Conservation (phyloP, 1,140 invertebrate species). For the Anoplolepis gracilipes region DNA sequence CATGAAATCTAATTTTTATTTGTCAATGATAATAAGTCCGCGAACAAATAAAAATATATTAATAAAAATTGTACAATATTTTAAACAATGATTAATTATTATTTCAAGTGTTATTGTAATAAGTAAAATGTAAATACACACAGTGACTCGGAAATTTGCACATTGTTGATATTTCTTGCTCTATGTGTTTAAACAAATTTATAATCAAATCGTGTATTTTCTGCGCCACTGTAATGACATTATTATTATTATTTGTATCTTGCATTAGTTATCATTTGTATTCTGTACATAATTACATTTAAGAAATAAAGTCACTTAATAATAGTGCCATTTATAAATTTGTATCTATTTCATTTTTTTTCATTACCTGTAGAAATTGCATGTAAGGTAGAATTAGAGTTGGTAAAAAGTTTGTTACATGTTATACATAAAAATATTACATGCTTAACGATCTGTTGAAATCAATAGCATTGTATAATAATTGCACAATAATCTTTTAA, state of each 20-base stretch:
- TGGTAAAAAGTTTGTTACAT: no score
- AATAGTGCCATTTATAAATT: slow-evolving; percentile 71
- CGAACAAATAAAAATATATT: neutral
- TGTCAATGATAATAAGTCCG: neutral
- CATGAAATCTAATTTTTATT: slow-evolving; percentile 36
- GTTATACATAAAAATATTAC: neutral
- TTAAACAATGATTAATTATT: slow-evolving; percentile 38
- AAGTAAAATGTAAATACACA: slow-evolving; percentile 66
- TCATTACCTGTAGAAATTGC: slow-evolving; percentile 23
- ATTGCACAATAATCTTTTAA: neutral
- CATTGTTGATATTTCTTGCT: slow-evolving; percentile 4
- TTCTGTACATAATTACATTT: slow-evolving; percentile 67
- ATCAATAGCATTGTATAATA: slow-evolving; percentile 25
- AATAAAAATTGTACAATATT: slow-evolving; percentile 27
- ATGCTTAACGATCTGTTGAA: neutral
- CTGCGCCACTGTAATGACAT: slow-evolving; percentile 49
- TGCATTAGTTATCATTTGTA: slow-evolving; percentile 51
- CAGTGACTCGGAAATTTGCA: slow-evolving; percentile 49
- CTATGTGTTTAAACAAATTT: neutral
- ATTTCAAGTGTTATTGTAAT: slow-evolving; percentile 69
- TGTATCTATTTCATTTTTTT: slow-evolving; percentile 28
- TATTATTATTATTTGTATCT: no score
- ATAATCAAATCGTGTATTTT: slow-evolving; percentile 14
- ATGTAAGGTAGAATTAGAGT: neutral
- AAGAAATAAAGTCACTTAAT: slow-evolving; percentile 75